Base-by-base conservation (phyloP, 2,888 invertebrate species). In the Papilio gigon region DNA sequence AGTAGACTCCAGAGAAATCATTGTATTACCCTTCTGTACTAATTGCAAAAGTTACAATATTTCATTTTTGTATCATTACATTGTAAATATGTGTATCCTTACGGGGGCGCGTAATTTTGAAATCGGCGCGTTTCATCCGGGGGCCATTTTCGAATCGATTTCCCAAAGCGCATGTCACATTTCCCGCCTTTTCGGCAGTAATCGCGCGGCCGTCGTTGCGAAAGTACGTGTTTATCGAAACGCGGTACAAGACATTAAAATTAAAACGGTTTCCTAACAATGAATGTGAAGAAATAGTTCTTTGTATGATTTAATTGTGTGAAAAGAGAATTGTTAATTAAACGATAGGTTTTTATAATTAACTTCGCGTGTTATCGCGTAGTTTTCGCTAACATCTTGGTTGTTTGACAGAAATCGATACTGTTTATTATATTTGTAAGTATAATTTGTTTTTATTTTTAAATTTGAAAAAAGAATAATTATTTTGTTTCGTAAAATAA, bases 131-230 rank as follows among this genome's bases (percentile, higher is more conserved):
- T 75, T 78, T 76, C 75, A 71, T 71, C 73, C 6, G 37, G 72
- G 72, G 71, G 72, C 74, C 73, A 81, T 81, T 82, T 80, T 75
- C 72, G 76, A 89, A 91, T 91, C 87, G 91, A 91, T 91, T 90
- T 90, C 86, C 79, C 80, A 85, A 78, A 81, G 91, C 91, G 91
- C 91, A 91, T 90, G 91, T 84, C 89, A 77, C 75, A 71, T 77
- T 86, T 85, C 84, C 82, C 86, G 79, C 84, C 82, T 78, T 80
- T 79, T 78, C 77, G 76, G 71, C 78, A 81, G 86, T 86, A 70
- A 8, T 75, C 81, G 80, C 80, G 82, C 77, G 75, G 78, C 74
- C 77, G 71, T 75, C 74, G 73, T 71, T 64, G 72, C 65, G 70
- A 59, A 68, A 71, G 69, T 68, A 71, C 75, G 79, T 75, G 70